Base-by-base conservation (phyloP, 2,113 vertebrate genomes). In the Anguilla japonica region DNA sequence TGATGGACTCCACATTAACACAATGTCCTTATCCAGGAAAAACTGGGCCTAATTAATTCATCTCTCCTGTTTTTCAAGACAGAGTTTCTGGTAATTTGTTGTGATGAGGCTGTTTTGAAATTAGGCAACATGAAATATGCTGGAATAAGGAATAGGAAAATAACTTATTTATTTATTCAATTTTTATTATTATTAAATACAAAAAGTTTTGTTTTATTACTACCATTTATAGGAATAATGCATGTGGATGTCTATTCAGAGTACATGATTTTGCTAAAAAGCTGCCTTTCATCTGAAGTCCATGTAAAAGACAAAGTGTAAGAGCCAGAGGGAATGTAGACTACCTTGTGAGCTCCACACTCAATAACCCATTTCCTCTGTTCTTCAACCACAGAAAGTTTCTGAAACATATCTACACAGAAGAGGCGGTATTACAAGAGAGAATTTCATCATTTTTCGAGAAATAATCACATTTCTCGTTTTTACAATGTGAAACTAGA, bases 321-420 rank as follows among this genome's bases (percentile, higher is more conserved):
- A 39, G n/a, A 7, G n/a, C 41, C 2, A 78, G 0, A 79, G 43
- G 15, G 16, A 79, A 79, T 16, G 20, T 79, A 2, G 39, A 90
- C 91, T 91, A 97, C 97, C 95, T 92, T 96, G 91, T 98, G 96
- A 71, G 94, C 96, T 81, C 96, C 96, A 2, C 95, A 97, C 83
- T 93, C 63, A 57, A 93, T 95, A 89, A 98, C 90, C 94, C 95
- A 95, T 82, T 93, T 90, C 91, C 96, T 96, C 91, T 97, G 97
- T 86, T 94, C 93, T 89, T 94, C 96, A 82, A 92, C 88, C 5
- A 94, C 93, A 86, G 95, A 95, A 79, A 98, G 90, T 89, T 97
- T 98, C 93, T 98, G 97, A 93, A 98, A 97, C 92, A 98, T 95
- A 92, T 97, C 97, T 98, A 78, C 50, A 50, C 57, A 80, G 75